Base-by-base conservation (phyloP, 2,888 invertebrate species). In the Drosophila flavopinicola region DNA sequence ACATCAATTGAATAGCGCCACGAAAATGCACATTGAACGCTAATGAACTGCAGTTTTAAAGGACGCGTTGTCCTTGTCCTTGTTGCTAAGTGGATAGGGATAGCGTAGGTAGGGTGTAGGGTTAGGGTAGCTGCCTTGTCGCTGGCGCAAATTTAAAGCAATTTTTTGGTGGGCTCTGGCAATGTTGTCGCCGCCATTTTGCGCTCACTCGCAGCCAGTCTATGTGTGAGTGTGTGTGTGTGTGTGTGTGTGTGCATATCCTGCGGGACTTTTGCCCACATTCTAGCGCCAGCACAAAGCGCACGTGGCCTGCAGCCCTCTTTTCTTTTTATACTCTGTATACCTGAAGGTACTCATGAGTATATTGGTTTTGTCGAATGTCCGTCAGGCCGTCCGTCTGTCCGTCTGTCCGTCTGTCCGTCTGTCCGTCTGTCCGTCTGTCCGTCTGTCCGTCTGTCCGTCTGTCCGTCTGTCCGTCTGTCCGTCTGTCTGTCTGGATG, bases 31-130 rank as follows among this genome's bases (percentile, higher is more conserved):
- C 56, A 75, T 60, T 65, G 45, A 54, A 6, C 33, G 23, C 53
- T 71, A 71, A 71, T 71, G 49, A 71, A 72, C 33, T 72, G n/a
- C 7, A 20, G 20, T n/a, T 30, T 61, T 48, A 60, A 61, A 45
- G 25, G n/a, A 2, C 20, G 4, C 6, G 20, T 30, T 58, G 71
- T 47, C 41, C 57, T 57, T 64, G 68, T 69, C 48, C 71, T 64
- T 71, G 66, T 71, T 66, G 44, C 65, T 69, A 64, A 65, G 64
- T 71, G n/a, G n/a, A n/a, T n/a, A n/a, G n/a, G n/a, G n/a, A n/a
- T n/a, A n/a, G n/a, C n/a, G n/a, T 58, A 33, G 25, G 17, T 20
- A 29, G 13, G 15, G 17, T 23, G 0, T 6, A 20, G 24, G 20
- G 27, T 6, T n/a, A 7, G 35, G 11, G 9, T 10, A 20, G 0